phyloP scores from a whole-genome alignment of 2,888 invertebrate species.

The Osmoderma eremita region DNA sequence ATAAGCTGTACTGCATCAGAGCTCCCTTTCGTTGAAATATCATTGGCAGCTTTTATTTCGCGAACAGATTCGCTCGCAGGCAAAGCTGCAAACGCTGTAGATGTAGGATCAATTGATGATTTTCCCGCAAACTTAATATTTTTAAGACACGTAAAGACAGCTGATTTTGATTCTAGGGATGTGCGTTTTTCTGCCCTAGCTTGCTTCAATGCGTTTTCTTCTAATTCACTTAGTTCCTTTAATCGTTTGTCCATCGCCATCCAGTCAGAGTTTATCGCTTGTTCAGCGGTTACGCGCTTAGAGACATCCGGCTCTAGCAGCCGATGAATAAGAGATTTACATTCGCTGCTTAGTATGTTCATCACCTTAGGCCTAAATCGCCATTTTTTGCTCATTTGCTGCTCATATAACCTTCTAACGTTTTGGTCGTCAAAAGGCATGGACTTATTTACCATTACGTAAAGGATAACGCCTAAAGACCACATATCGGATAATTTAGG shows the following conservation, averaged over 20 bases:
- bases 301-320: conserved; percentile 77
- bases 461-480: conserved; percentile 82
- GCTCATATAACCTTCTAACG: conserved; percentile 74
- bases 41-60: no score
- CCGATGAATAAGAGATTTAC: conserved; percentile 72
- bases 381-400: conserved; percentile 74
- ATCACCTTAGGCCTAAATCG: conserved; percentile 74
- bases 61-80: no score
- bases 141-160: neutral
- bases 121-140: no score
- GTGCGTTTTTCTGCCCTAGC: conserved; percentile 65
- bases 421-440: conserved; percentile 86
- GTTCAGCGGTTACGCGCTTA: conserved; percentile 68
- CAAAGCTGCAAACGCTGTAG: no score
- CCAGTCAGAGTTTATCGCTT: conserved; percentile 71
- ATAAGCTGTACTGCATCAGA: no score
- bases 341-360: conserved; percentile 66
- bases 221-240: conserved; percentile 67
- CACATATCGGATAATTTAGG: conserved; percentile 81
- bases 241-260: conserved; percentile 73
- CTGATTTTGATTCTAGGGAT: conserved; percentile 45
- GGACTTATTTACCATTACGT: conserved; percentile 84
- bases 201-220: conserved; percentile 69
- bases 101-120: no score
- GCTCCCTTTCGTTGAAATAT: no score